Conservation (phyloP, 1,140 invertebrate genomes). For the Sycobia sp. region DNA sequence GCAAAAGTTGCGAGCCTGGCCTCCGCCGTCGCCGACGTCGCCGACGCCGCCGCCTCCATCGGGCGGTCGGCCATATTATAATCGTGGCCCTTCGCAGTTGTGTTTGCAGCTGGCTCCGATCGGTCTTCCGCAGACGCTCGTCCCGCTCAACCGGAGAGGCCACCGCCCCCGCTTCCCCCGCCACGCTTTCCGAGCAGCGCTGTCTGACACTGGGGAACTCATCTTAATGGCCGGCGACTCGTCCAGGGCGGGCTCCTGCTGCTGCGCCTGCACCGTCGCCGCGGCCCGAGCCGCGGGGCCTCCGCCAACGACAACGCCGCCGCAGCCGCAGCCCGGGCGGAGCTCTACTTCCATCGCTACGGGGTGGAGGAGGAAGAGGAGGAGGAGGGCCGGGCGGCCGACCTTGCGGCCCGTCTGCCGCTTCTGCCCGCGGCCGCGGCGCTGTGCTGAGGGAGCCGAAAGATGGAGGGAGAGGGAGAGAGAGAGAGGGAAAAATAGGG, state of each 20-base stretch:
- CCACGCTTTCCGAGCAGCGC: conserved; percentile 71
- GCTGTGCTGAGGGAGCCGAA: background rate
- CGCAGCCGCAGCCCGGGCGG: too few relatives aligned
- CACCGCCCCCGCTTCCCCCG: conserved; percentile 71
- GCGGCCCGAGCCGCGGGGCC: conserved; percentile 19
- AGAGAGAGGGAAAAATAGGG: background rate
- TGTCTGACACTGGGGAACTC: conserved; percentile 72
- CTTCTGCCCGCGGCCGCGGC: background rate
- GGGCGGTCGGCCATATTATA: background rate
- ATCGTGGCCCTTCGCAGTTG: conserved; percentile 50
- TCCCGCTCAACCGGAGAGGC: conserved; percentile 63
- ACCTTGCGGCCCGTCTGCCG: background rate
- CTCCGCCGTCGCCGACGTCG: too few relatives aligned
- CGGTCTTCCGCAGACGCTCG: conserved; percentile 61
- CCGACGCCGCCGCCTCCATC: too few relatives aligned
- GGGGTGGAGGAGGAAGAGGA: too few relatives aligned
- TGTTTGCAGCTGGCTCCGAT: conserved; percentile 69
- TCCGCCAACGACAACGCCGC: too few relatives aligned
- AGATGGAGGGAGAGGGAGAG: background rate
- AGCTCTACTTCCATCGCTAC: too few relatives aligned
- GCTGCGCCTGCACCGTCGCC: conserved; percentile 34
- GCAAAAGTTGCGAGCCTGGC: too few relatives aligned
- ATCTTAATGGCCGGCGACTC: conserved; percentile 54
- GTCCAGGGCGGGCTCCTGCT: background rate
- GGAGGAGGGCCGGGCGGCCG: too few relatives aligned